Evolutionary conservation across 2,888 invertebrate genomes (phyloP).

Genomic region (Trissoscelio sp.): DNA sequence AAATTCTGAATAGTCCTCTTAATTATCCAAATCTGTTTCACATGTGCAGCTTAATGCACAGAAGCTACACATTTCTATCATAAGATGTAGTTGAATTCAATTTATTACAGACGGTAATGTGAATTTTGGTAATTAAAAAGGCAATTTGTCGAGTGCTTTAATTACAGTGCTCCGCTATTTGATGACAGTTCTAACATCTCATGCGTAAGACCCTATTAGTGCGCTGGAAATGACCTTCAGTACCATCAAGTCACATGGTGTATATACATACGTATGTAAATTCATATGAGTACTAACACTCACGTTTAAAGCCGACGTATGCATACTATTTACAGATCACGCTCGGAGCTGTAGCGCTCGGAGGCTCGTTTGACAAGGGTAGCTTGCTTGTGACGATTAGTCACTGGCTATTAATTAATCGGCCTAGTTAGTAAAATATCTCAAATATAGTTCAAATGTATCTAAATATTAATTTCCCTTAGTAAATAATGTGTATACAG

Average conservation of each 20-base stretch:
- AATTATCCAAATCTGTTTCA: conserved; percentile 19
- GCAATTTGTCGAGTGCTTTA: conserved; percentile 32
- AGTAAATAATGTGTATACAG: background rate
- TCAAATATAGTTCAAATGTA: conserved; percentile 1
- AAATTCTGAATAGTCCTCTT: conserved; percentile 1
- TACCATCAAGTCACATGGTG: conserved; percentile 21
- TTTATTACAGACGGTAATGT: conserved; percentile 17
- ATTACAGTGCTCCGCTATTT: conserved; percentile 27
- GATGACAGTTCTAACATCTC: conserved; percentile 39
- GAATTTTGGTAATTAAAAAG: conserved; percentile 30
- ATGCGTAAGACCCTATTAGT: conserved; percentile 38
- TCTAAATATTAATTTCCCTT: background rate
- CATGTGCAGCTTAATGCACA: conserved; percentile 14
- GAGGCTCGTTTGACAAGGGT: conserved; percentile 81
- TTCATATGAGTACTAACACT: conserved; percentile 35
- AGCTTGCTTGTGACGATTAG: conserved; percentile 78
- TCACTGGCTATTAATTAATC: conserved; percentile 82
- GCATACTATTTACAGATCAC: conserved; percentile 78
- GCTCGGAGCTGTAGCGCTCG: conserved; percentile 74
- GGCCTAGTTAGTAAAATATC: conserved; percentile 34
- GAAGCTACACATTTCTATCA: background rate
- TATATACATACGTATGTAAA: conserved; percentile 27
- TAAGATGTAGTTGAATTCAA: conserved; percentile 19
- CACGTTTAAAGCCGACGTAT: conserved; percentile 19
- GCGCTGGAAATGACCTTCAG: conserved; percentile 42